Conservation (phyloP, 2,797 vertebrate species). For the Lates japonicus region DNA sequence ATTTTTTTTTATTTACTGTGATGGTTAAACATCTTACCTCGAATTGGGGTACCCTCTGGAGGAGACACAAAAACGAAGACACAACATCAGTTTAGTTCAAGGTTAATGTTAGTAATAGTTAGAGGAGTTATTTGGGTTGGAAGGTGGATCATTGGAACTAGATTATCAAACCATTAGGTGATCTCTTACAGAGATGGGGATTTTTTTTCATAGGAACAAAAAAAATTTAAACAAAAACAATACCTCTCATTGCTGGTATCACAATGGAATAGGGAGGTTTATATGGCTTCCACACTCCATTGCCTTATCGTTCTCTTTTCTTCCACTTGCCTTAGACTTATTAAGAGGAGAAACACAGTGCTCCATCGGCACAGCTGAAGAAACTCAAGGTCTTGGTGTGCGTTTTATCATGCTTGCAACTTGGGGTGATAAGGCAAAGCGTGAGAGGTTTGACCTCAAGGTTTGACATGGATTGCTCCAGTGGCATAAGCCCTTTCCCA, state of each 20-base stretch:
- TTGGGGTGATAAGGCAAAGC: conserved; percentile 27
- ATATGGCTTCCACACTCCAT: neutral
- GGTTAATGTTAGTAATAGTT: conserved; percentile 79
- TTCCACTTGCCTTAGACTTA: conserved; percentile 14
- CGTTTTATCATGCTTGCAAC: conserved; percentile 41
- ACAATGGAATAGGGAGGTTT: conserved; percentile 63
- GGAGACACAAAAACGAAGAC: conserved; percentile 92
- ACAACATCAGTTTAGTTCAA: conserved; percentile 88
- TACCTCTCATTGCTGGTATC: conserved; percentile 79
- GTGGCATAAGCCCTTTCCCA: conserved; percentile 31
- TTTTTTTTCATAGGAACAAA: conserved; percentile 25
- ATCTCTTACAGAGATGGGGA: conserved; percentile 42
- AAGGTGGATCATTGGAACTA: conserved; percentile 58
- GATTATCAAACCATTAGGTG: conserved; percentile 62
- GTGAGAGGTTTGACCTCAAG: conserved; percentile 36
- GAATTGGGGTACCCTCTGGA: conserved; percentile 98
- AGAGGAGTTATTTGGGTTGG: conserved; percentile 70
- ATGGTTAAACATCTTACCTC: conserved; percentile 93
- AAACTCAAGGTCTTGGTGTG: conserved; percentile 20
- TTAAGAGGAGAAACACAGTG: conserved; percentile 29
- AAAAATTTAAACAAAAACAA: conserved; percentile 14
- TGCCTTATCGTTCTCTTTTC: neutral
- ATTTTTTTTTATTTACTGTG: conserved; percentile 38
- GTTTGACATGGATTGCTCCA: conserved; percentile 30
- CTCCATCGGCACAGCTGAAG: conserved; percentile 14